Evolutionary conservation across 2,888 invertebrate species (phyloP).

Genomic region (Atethmia centrago): DNA sequence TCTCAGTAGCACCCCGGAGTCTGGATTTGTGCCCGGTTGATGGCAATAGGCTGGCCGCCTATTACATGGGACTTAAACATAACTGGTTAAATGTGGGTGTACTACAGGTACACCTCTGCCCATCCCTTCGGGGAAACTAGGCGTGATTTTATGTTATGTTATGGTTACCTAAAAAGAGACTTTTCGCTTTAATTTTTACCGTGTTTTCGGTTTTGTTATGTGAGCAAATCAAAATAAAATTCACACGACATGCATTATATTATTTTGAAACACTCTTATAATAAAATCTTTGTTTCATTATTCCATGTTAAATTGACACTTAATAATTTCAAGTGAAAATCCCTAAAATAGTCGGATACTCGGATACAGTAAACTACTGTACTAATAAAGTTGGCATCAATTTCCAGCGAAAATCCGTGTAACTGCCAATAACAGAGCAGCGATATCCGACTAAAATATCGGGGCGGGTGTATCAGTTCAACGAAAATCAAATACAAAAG

Average conservation of each 20-base stretch:
- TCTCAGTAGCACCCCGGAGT: too few relatives aligned
- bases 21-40: too few relatives aligned
- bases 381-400: slow-evolving; percentile 15
- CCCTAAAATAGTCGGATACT: not conserved
- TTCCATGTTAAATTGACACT: not conserved
- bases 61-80: too few relatives aligned
- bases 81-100: too few relatives aligned
- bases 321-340: not conserved
- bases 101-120: too few relatives aligned
- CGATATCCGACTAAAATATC: slow-evolving; percentile 44
- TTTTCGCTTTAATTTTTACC: not conserved
- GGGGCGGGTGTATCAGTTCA: slow-evolving; percentile 33
- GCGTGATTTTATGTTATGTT: too few relatives aligned
- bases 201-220: not conserved
- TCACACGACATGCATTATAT: not conserved
- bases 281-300: not conserved
- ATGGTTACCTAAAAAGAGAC: not conserved
- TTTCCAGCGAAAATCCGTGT: slow-evolving; percentile 37
- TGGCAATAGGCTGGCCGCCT: too few relatives aligned
- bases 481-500: slow-evolving; percentile 52
- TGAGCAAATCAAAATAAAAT: not conserved
- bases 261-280: not conserved
- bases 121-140: too few relatives aligned
- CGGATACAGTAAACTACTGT: not conserved
- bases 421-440: slow-evolving; percentile 41